Conservation (phyloP, 2,797 vertebrate species). For the Semotilus atromaculatus region DNA sequence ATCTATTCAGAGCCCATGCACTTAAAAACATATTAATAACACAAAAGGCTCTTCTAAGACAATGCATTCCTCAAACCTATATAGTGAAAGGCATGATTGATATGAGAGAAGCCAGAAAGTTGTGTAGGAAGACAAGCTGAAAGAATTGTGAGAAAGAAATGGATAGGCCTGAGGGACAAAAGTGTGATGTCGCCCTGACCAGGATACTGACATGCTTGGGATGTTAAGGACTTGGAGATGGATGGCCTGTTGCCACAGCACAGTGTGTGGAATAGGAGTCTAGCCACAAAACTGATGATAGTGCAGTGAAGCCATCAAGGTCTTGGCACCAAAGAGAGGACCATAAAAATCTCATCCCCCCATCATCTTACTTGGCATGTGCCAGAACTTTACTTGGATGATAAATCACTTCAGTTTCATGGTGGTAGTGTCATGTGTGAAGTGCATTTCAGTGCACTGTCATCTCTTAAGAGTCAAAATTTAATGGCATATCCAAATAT, state of each 20-base stretch:
- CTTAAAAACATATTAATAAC: slow-evolving; percentile 80
- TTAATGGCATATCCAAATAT: slow-evolving; percentile 56
- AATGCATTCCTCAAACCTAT: slow-evolving; percentile 77
- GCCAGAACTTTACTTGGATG: slow-evolving; percentile 66
- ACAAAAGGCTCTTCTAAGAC: slow-evolving; percentile 70
- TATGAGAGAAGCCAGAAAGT: slow-evolving; percentile 76
- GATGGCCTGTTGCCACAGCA: slow-evolving; percentile 34
- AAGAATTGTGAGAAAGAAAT: slow-evolving; percentile 32
- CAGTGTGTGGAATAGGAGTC: slow-evolving; percentile 49
- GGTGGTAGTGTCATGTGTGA: slow-evolving; percentile 55
- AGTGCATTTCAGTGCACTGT: slow-evolving; percentile 64
- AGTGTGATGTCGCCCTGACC: slow-evolving; percentile 31
- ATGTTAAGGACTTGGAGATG: slow-evolving; percentile 34
- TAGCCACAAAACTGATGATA: slow-evolving; percentile 62
- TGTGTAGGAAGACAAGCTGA: slow-evolving; percentile 56
- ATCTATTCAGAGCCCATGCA: slow-evolving; percentile 55
- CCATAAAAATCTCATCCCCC: slow-evolving; percentile 58
- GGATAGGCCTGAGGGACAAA: slow-evolving; percentile 48
- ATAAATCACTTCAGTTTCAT: slow-evolving; percentile 75
- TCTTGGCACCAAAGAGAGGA: slow-evolving; percentile 65
- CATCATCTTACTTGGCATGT: slow-evolving; percentile 64
- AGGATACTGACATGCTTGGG: slow-evolving; percentile 30
- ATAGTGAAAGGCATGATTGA: slow-evolving; percentile 75
- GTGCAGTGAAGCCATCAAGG: slow-evolving; percentile 62
- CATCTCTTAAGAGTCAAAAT: slow-evolving; percentile 59